phyloP scores from a whole-genome alignment of 2,797 vertebrate species.

The Ctenochaetus hawaiiensis region DNA sequence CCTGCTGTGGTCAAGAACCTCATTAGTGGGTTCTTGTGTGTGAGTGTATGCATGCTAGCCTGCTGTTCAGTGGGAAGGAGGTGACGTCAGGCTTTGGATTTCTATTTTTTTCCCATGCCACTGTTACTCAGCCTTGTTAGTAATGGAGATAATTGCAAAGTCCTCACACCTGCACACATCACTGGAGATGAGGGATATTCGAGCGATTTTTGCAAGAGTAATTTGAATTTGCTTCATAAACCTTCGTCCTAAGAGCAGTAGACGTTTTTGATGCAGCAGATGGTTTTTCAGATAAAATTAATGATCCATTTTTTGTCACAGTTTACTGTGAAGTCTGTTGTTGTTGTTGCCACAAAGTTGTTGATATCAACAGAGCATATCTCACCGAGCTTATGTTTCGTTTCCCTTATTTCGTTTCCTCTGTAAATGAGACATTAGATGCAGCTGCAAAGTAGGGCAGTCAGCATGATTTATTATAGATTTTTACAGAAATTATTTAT shows the following conservation, averaged over 20 bases:
- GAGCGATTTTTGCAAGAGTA: constrained; percentile 34
- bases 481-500: background rate
- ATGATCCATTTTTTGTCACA: constrained; percentile 26
- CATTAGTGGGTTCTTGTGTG: constrained; percentile 46
- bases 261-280: constrained; percentile 29
- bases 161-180: constrained; percentile 47
- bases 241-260: constrained; percentile 26
- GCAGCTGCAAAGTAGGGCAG: background rate
- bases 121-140: constrained; percentile 59
- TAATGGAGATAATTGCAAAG: constrained; percentile 49
- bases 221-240: constrained; percentile 40
- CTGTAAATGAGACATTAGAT: background rate
- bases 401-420: constrained; percentile 16
- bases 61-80: constrained; percentile 54
- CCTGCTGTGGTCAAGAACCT: constrained; percentile 55
- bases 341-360: constrained; percentile 8
- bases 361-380: constrained; percentile 2
- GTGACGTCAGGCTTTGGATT: constrained; percentile 53
- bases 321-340: constrained; percentile 16
- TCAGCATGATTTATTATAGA: too few species aligned
- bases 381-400: constrained; percentile 3
- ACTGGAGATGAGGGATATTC: constrained; percentile 7
- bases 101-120: background rate
- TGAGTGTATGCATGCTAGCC: constrained; percentile 35
- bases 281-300: constrained; percentile 49